These are phyloP conservation scores for Benitochromis conjunctus DNA, from an alignment of 2,113 vertebrate species.

Conservation along the genomic window DNA sequence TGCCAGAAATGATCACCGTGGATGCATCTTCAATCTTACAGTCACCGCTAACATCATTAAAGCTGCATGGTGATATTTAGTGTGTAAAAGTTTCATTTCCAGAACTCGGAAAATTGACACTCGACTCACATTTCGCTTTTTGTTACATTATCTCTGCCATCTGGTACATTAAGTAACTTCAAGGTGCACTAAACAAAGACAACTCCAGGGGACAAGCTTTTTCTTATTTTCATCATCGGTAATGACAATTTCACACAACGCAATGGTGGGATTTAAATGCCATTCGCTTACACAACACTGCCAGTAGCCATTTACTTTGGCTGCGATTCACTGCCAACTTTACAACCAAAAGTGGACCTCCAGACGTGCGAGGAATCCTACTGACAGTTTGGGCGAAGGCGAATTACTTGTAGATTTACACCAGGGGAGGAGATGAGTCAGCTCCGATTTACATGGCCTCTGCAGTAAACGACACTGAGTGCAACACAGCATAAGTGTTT, in stretches of 20 bases:
- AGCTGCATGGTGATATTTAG: background rate
- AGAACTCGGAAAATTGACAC: background rate
- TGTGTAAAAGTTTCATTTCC: background rate
- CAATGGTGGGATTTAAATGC: constrained; percentile 24
- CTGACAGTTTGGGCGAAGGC: constrained; percentile 12
- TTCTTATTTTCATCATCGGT: background rate
- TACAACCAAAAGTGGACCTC: constrained; percentile 33
- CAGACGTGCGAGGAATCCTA: constrained; percentile 27
- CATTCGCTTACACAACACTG: constrained; percentile 33
- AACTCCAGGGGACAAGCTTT: background rate
- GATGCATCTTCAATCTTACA: background rate
- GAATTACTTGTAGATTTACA: constrained; percentile 36
- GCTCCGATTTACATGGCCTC: constrained; percentile 20
- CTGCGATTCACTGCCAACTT: constrained; percentile 41
- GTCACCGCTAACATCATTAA: background rate
- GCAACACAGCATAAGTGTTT: constrained; percentile 18
- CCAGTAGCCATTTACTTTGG: constrained; percentile 23
- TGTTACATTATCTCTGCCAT: background rate
- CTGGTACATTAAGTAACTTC: background rate
- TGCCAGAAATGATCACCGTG: background rate
- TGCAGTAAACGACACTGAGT: constrained; percentile 36
- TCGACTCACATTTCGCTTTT: background rate
- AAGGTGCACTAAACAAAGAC: background rate
- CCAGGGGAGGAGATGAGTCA: constrained; percentile 26
- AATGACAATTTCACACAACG: constrained; percentile 22